Conservation (phyloP, 2,888 invertebrate species). For the Caenorhabditis becei region DNA sequence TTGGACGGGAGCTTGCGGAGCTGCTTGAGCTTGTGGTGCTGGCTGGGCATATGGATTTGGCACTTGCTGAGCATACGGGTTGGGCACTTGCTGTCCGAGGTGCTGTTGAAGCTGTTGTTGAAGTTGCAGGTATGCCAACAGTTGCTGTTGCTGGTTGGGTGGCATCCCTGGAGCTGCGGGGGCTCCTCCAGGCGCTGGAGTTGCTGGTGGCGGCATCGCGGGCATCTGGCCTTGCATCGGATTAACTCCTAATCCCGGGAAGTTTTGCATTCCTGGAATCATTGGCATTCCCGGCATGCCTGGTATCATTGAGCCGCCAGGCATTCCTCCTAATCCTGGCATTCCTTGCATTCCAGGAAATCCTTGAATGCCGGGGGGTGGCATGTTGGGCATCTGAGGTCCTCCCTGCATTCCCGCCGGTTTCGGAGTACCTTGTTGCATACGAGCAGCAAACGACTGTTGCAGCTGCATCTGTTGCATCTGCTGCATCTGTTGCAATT, state of each 20-base stretch:
- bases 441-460: constrained; percentile 16
- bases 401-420: background rate
- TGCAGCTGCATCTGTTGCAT: constrained; percentile 38
- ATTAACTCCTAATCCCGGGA: background rate
- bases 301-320: background rate
- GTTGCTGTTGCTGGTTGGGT: constrained; percentile 21
- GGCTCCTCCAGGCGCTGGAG: constrained; percentile 10
- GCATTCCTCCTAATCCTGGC: constrained; percentile 9
- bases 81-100: background rate
- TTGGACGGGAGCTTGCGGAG: background rate
- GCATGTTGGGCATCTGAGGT: constrained; percentile 2
- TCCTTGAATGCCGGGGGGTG: background rate
- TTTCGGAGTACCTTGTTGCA: constrained; percentile 28
- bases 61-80: constrained; percentile 7
- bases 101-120: constrained; percentile 17
- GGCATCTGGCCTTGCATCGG: background rate
- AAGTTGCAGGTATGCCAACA: background rate
- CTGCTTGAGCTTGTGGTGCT: background rate
- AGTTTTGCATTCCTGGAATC: constrained; percentile 35
- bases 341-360: constrained; percentile 11
- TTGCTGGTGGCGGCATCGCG: background rate
- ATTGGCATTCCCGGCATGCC: constrained; percentile 12
- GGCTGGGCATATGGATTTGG: background rate
- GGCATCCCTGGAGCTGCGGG: constrained; percentile 7
- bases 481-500: constrained; percentile 23